A percentile compares a stretch with the other conserved stretches of the same genome.
These are phyloP conservation scores for Ailuropoda melanoleuca DNA, from an alignment of 2,113 vertebrate genomes.

Conservation along the genomic window DNA sequence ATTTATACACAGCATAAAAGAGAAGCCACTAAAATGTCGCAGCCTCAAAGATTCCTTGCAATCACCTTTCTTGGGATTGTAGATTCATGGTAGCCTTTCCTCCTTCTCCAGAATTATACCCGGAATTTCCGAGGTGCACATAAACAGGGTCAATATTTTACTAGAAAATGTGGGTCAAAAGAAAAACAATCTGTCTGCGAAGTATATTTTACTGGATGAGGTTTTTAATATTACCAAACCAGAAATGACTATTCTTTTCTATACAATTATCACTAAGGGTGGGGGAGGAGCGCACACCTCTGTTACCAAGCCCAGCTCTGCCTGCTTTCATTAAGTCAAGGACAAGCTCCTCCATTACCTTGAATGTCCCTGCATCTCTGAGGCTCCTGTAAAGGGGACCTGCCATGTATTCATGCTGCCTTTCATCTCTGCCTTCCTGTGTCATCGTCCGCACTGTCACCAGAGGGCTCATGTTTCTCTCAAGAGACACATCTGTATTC, in stretches of 20 bases:
- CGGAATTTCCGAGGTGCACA: neutral
- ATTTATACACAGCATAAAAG: neutral
- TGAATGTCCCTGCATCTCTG: neutral
- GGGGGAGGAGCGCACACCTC: rapidly evolving
- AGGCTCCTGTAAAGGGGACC: rapidly evolving
- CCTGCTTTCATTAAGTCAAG: neutral
- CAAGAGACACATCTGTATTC: too few relatives aligned
- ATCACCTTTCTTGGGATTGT: neutral
- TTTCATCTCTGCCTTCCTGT: neutral
- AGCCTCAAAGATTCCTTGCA: neutral
- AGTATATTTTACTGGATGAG: neutral
- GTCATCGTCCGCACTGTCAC: neutral
- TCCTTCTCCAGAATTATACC: neutral
- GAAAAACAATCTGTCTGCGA: neutral
- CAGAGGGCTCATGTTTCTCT: neutral
- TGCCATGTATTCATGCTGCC: rapidly evolving
- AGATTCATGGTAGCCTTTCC: rapidly evolving
- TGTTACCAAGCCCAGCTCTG: too few relatives aligned
- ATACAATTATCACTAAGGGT: neutral
- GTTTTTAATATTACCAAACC: neutral
- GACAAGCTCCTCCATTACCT: neutral
- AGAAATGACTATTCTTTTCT: neutral
- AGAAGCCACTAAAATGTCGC: neutral
- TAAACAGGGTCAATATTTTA: neutral
- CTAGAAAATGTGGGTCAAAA: neutral